phyloP scores from a whole-genome alignment of 1,140 invertebrate genomes.

The Eupristina koningsbergeri region DNA sequence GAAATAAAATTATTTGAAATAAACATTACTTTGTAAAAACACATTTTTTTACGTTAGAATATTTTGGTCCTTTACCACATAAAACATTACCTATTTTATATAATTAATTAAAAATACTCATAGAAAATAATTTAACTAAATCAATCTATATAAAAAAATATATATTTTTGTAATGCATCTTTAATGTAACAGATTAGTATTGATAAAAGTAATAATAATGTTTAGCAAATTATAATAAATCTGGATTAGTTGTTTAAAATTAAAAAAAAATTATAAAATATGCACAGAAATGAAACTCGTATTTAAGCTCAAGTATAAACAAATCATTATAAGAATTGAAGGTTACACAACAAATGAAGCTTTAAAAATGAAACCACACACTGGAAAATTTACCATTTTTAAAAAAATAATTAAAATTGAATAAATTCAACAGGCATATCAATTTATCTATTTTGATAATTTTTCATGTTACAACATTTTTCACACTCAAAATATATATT shows the following conservation, averaged over 20 bases:
- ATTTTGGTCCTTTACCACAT: neutral
- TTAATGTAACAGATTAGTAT: conserved; percentile 3
- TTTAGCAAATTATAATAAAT: neutral
- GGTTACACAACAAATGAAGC: neutral
- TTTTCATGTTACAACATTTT: neutral
- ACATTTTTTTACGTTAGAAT: neutral
- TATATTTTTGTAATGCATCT: neutral
- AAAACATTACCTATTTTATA: too few relatives aligned
- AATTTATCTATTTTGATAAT: neutral
- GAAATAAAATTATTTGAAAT: too few relatives aligned
- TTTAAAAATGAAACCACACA: neutral
- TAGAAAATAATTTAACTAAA: too few relatives aligned
- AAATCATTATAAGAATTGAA: neutral
- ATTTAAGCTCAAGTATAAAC: too few relatives aligned
- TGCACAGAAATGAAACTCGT: too few relatives aligned
- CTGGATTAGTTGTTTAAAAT: neutral
- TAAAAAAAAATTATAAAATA: neutral
- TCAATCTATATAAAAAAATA: too few relatives aligned
- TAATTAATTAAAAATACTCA: too few relatives aligned
- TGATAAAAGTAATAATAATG: neutral
- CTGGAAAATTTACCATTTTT: conserved; percentile 11
- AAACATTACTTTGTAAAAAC: neutral
- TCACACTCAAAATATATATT: neutral
- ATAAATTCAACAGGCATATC: too few relatives aligned
- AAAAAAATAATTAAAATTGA: neutral